Percentiles rank a stretch among this genome's conserved stretches.
These are phyloP conservation scores for Patella depressa DNA, from an alignment of 2,888 invertebrate species.

Conservation along the genomic window DNA sequence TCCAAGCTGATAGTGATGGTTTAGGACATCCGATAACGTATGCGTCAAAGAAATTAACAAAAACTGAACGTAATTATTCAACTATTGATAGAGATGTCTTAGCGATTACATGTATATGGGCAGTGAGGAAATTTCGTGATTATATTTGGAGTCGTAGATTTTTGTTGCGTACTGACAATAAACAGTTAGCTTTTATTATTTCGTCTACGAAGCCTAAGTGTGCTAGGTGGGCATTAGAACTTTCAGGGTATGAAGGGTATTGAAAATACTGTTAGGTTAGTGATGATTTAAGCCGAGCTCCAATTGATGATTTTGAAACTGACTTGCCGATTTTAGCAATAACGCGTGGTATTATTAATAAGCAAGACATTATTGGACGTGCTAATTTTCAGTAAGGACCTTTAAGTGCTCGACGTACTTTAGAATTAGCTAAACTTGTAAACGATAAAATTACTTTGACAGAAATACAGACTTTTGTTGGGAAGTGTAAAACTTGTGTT, in stretches of 20 bases:
- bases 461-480: no score
- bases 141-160: no score
- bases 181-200: no score
- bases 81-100: background rate
- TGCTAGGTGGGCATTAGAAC: no score
- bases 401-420: background rate
- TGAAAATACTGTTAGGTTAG: background rate
- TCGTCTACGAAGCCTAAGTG: no score
- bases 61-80: slow-evolving; percentile 6
- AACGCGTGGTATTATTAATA: background rate
- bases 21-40: background rate
- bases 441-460: no score
- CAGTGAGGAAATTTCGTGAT: no score
- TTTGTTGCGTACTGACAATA: no score
- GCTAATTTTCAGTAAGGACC: background rate
- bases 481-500: no score
- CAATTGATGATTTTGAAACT: background rate
- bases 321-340: background rate
- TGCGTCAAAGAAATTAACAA: slow-evolving; percentile 6
- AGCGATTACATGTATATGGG: background rate
- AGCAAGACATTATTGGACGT: background rate
- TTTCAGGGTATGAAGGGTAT: no score
- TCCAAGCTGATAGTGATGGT: background rate
- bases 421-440: background rate
- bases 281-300: background rate